phyloP scores from a whole-genome alignment of 1,140 invertebrate genomes.

The Eufriesea mexicana region DNA sequence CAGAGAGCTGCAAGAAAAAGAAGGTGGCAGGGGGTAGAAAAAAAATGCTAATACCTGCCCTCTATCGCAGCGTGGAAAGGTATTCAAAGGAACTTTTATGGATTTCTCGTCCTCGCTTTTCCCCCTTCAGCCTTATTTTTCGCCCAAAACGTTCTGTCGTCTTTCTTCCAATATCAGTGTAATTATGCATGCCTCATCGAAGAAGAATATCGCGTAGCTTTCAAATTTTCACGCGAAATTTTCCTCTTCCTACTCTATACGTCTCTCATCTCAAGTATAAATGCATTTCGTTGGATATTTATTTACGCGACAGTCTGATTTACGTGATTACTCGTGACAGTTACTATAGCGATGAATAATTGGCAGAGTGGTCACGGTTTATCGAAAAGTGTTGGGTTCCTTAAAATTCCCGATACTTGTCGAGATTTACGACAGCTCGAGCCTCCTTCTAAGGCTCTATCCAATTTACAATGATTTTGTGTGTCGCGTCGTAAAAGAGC shows the following conservation, averaged over 20 bases:
- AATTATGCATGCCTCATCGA: conserved; percentile 1
- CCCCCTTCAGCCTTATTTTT: conserved; percentile 8
- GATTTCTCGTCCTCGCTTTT: conserved; percentile 34
- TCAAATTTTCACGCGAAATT: not conserved
- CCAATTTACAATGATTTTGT: no score
- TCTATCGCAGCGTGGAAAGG: conserved; percentile 32
- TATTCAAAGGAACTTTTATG: conserved; percentile 48
- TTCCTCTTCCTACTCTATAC: no score
- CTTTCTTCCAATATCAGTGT: not conserved
- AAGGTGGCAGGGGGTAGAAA: not conserved
- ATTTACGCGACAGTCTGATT: no score
- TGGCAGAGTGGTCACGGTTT: no score
- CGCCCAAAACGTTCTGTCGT: not conserved
- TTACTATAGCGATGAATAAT: no score
- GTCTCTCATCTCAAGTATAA: no score
- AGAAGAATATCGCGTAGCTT: no score
- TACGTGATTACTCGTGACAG: no score
- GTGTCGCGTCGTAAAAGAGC: no score
- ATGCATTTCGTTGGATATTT: no score
- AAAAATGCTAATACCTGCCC: conserved; percentile 46
- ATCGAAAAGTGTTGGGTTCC: not conserved
- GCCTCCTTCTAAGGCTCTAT: no score
- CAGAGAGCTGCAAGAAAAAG: not conserved
- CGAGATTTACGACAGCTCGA: no score
- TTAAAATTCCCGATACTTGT: not conserved